Evolutionary conservation across 2,888 invertebrate species (phyloP), one percentile per base, ranked within the genome.

Genomic region (Nemurella pictetii): DNA sequence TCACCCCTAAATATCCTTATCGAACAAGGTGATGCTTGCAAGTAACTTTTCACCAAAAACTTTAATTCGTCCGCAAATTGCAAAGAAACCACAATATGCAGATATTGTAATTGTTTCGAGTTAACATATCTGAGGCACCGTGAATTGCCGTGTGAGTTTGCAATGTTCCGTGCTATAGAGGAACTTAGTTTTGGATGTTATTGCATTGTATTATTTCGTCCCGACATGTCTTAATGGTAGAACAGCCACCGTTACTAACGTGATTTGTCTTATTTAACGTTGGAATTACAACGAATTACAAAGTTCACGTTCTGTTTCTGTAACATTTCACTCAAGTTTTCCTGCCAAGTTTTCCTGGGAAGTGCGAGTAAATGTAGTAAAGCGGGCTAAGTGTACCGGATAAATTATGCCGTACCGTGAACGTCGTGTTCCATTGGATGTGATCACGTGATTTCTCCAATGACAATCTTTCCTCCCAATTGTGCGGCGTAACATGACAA

Each of bases 221-320:
- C 55, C 55, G 55, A 55, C 55, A 55, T 55, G 55, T 55, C 55
- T 55, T 55, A 55, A 3, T 55, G 20, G 55, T 20, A 12, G 55
- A 12, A 55, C 55, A 55, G 55, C 55, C 75, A 75, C 75, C 75
- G 75, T 28, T 27, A 75, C 75, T 75, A 75, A 75, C 75, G 75
- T 75, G 27, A 75, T 75, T 75, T 75, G 28, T 28, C 28, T 28
- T 75, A 75, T 27, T 75, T 75, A 26, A 75, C 26, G 27, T 75
- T 75, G 75, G 75, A 75, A 75, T 75, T 75, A 75, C 75, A 75
- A 75, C 75, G 28, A 75, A 75, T 75, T 75, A 75, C 75, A 27
- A 75, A 75, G 27, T 75, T 75, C 55, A 55, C 55, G 55, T 55
- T 55, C 55, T 55, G 55, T 55, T 55, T 55, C 55, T 55, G 15